Evolutionary conservation across 30 jellyfish, hydroid and myxozoan species (phyloP).

Genomic region (Cassiopea andromeda): DNA sequence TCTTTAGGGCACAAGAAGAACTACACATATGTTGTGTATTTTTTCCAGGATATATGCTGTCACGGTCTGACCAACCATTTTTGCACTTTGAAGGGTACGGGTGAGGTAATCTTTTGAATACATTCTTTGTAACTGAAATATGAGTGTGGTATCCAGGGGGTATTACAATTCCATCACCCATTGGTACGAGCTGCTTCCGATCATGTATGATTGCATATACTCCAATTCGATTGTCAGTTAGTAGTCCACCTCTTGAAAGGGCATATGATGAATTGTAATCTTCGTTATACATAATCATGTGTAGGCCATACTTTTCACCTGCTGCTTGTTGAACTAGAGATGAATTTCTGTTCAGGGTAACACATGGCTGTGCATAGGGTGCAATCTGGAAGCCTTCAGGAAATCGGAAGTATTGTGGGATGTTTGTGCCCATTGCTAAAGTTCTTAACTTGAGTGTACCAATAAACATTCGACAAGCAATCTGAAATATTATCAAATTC

Average conservation of each 20-base stretch:
- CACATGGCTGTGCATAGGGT: conserved; percentile 23
- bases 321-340: background rate
- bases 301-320: no score
- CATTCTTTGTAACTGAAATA: background rate
- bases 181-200: background rate
- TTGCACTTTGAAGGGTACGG: conserved; percentile 28
- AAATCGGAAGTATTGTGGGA: background rate
- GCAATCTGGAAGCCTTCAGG: conserved; percentile 19
- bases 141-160: no score
- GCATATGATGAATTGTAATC: background rate
- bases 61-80: background rate
- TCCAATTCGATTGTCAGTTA: background rate
- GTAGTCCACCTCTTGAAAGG: background rate
- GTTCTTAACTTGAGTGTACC: background rate
- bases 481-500: background rate
- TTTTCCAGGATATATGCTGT: conserved; percentile 13
- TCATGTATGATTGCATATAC: conserved; percentile 24
- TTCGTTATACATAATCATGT: background rate
- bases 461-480: conserved; percentile 31
- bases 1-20: background rate
- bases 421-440: background rate
- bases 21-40: background rate
- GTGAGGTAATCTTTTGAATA: background rate
- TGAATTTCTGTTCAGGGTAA: conserved; percentile 41
- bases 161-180: no score